Conservation (phyloP, 2,888 invertebrate genomes). For the Apotomis betuletana region DNA sequence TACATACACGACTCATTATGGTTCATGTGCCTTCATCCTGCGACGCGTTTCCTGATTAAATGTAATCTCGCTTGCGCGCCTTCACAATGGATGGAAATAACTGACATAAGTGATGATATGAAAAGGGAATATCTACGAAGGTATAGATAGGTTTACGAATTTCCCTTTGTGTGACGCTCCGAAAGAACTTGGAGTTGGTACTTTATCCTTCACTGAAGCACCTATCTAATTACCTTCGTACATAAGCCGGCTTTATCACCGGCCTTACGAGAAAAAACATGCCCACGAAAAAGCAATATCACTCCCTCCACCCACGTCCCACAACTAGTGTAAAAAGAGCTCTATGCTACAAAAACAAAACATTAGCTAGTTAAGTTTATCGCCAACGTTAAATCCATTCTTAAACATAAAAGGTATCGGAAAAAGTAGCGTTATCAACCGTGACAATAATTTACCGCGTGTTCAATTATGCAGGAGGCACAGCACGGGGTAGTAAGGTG, state of each 20-base stretch:
- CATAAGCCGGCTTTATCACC: conserved; percentile 21
- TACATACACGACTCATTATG: conserved; percentile 41
- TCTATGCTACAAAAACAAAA: conserved; percentile 19
- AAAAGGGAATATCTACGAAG: background rate
- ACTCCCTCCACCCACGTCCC: conserved; percentile 14
- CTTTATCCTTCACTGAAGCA: conserved; percentile 22
- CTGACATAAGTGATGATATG: conserved; percentile 39
- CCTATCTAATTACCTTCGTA: conserved; percentile 31
- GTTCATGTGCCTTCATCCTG: conserved; percentile 48
- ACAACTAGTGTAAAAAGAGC: conserved; percentile 29
- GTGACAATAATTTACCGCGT: conserved; percentile 79
- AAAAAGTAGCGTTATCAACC: conserved; percentile 63
- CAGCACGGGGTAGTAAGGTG: conserved; percentile 56
- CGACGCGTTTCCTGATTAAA: conserved; percentile 60
- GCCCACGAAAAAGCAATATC: conserved; percentile 32
- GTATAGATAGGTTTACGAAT: background rate
- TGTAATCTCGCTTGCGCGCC: conserved; percentile 55
- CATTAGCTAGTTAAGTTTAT: conserved; percentile 21
- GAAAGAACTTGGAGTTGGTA: background rate
- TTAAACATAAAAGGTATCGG: conserved; percentile 48
- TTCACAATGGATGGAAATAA: conserved; percentile 58
- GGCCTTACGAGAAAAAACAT: conserved; percentile 23
- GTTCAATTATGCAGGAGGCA: conserved; percentile 80
- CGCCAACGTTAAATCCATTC: conserved; percentile 5
- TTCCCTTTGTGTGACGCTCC: background rate